Evolutionary conservation across 2,797 vertebrate genomes (phyloP).

Genomic region (Myotis vivesi): DNA sequence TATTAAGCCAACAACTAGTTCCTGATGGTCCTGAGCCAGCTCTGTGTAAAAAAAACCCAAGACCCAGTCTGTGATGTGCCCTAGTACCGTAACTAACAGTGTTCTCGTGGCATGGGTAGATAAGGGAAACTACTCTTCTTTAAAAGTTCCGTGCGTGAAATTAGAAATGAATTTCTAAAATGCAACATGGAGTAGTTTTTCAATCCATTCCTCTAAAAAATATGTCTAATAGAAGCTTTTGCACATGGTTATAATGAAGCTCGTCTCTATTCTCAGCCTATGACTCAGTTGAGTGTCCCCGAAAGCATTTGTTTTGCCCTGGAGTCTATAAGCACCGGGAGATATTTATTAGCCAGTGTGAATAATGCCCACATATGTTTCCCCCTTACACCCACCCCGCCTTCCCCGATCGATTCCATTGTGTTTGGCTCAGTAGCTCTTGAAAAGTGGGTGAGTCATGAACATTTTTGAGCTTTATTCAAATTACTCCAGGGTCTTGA

Average conservation of each 20-base stretch:
- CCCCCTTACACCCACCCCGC: neutral
- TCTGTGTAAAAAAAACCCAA: neutral
- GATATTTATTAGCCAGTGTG: neutral
- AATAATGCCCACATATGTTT: neutral
- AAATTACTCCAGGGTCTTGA: neutral
- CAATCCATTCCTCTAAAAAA: neutral
- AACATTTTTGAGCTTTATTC: neutral
- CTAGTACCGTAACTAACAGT: neutral
- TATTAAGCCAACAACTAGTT: conserved; percentile 9
- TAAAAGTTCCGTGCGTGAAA: neutral
- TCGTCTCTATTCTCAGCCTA: neutral
- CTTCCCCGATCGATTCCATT: neutral
- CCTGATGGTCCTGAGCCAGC: neutral
- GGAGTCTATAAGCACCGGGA: neutral
- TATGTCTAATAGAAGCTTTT: neutral
- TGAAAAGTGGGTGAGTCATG: neutral
- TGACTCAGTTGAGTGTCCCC: neutral
- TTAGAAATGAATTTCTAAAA: conserved; percentile 14
- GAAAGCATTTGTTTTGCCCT: neutral
- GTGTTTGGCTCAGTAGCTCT: neutral
- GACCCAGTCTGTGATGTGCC: neutral
- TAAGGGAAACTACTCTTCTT: neutral
- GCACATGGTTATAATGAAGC: neutral
- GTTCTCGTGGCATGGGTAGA: neutral
- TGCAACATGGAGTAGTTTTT: neutral